phyloP scores from a whole-genome alignment of 2,797 vertebrate species.

The Brachyrhaphis roseni region DNA sequence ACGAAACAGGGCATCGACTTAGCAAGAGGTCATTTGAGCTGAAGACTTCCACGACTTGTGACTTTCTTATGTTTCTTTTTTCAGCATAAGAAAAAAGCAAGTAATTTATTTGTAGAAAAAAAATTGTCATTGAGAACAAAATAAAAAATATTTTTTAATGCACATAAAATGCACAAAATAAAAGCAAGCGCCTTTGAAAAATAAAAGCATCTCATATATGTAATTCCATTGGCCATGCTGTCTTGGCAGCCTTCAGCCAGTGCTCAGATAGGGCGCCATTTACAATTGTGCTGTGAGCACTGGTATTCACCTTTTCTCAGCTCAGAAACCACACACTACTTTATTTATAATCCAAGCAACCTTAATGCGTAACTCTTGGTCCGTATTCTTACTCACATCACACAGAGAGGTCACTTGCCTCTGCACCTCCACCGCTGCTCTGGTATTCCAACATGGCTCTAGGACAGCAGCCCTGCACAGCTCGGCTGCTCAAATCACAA shows the following conservation, averaged over 20 bases:
- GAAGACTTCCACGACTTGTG: not conserved
- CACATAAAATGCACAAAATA: conserved; percentile 25
- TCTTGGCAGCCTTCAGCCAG: conserved; percentile 77
- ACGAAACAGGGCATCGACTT: not conserved
- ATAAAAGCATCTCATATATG: not conserved
- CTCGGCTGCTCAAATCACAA: conserved; percentile 77
- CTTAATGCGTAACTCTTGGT: conserved; percentile 78
- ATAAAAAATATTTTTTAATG: conserved; percentile 5
- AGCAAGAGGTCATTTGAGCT: not conserved
- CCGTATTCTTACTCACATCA: conserved; percentile 78
- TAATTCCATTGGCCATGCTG: conserved; percentile 49
- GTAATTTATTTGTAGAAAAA: conserved; percentile 1
- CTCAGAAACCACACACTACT: conserved; percentile 74
- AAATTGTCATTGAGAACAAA: not conserved
- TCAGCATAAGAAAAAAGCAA: not conserved
- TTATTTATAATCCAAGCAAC: conserved; percentile 86
- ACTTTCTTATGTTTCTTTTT: too few relatives aligned
- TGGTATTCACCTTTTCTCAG: conserved; percentile 78
- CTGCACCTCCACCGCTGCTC: conserved; percentile 77
- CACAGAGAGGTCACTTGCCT: conserved; percentile 80
- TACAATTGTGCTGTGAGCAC: conserved; percentile 75
- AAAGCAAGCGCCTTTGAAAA: conserved; percentile 4
- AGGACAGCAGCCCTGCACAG: conserved; percentile 81
- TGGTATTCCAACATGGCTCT: conserved; percentile 84
- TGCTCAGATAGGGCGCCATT: conserved; percentile 72